Percentiles rank a stretch among this genome's conserved stretches.
phyloP scores from a whole-genome alignment of 2,797 vertebrate species.

The Phoebastria nigripes region DNA sequence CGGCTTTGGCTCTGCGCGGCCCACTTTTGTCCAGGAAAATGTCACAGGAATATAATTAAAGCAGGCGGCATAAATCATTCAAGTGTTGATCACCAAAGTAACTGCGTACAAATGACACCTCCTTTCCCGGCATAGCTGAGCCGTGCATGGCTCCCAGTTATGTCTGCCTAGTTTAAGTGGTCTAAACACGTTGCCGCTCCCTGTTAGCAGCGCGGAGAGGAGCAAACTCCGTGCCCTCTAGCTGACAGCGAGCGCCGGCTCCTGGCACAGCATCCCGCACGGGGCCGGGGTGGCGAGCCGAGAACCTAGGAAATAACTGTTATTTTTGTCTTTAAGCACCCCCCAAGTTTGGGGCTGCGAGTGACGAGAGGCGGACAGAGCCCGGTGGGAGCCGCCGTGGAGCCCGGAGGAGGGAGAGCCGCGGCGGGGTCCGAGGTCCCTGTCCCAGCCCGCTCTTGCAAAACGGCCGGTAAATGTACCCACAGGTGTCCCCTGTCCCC shows the following conservation, averaged over 20 bases:
- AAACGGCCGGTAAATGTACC: neutral
- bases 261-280: neutral
- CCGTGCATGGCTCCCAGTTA: conserved; percentile 53
- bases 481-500: neutral
- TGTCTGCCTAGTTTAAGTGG: conserved; percentile 48
- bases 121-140: conserved; percentile 60
- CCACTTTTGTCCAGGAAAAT: conserved; percentile 61
- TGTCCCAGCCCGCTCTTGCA: neutral
- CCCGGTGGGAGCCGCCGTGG: neutral
- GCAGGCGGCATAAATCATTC: conserved; percentile 59
- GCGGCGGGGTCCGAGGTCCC: neutral
- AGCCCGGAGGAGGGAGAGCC: neutral
- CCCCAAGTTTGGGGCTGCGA: neutral
- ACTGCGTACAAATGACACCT: conserved; percentile 75
- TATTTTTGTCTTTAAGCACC: neutral
- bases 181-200: conserved; percentile 42
- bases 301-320: neutral
- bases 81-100: conserved; percentile 73
- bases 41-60: conserved; percentile 71
- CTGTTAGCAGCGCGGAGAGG: neutral
- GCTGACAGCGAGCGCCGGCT: neutral
- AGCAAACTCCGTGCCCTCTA: neutral
- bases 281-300: neutral
- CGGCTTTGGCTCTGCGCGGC: conserved; percentile 18
- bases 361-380: neutral